Evolutionary conservation across 1,140 invertebrate genomes (phyloP).

Genomic region (Belonocnema kinseyi): DNA sequence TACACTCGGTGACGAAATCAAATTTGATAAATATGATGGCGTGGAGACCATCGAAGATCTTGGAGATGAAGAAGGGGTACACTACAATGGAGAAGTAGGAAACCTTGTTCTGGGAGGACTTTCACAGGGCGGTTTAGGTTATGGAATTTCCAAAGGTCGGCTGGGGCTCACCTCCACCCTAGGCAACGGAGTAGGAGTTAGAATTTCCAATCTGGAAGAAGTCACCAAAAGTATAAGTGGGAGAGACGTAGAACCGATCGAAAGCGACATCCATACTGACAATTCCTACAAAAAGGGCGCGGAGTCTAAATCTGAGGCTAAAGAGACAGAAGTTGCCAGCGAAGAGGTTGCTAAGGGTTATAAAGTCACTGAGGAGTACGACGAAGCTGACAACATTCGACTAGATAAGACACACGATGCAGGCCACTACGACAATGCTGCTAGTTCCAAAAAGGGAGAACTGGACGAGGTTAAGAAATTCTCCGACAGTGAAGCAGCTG

Average conservation of each 20-base stretch:
- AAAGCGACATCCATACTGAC: constrained; percentile 34
- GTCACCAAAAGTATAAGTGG: constrained; percentile 37
- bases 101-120: not conserved
- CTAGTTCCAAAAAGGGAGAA: constrained; percentile 76
- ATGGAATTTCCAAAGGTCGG: constrained; percentile 33
- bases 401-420: constrained; percentile 73
- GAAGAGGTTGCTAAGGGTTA: constrained; percentile 75
- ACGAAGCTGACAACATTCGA: constrained; percentile 78
- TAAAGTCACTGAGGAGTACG: constrained; percentile 74
- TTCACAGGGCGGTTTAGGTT: constrained; percentile 17
- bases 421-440: constrained; percentile 76
- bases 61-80: too few relatives aligned
- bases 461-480: constrained; percentile 75
- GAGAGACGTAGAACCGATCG: constrained; percentile 39
- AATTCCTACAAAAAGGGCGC: constrained; percentile 45
- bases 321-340: constrained; percentile 45
- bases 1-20: too few relatives aligned
- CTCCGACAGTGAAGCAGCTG: constrained; percentile 73
- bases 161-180: constrained; percentile 31
- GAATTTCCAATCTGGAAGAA: constrained; percentile 1
- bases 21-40: too few relatives aligned
- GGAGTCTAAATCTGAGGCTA: constrained; percentile 39
- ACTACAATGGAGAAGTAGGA: not conserved
- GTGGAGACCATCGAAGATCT: too few relatives aligned
- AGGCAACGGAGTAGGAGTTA: not conserved